Evolutionary conservation across 2,888 invertebrate species (phyloP).

Genomic region (Platycheirus rosarum): DNA sequence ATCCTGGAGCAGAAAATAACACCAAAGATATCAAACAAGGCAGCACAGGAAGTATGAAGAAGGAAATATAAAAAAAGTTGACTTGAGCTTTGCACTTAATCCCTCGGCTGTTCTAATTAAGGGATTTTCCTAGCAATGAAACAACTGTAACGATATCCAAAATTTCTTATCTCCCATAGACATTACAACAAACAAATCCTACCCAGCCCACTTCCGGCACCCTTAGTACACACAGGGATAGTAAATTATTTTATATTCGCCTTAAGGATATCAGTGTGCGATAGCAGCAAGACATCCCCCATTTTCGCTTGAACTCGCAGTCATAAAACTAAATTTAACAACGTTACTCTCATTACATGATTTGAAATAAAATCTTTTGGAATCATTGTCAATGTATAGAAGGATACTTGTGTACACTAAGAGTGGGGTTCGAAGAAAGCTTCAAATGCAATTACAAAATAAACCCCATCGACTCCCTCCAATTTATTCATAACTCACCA

Average conservation of each 20-base stretch:
- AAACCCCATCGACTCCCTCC: slow-evolving; percentile 27
- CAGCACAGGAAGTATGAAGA: background rate
- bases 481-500: slow-evolving; percentile 58
- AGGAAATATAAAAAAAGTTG: slow-evolving; percentile 34
- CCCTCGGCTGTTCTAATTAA: slow-evolving; percentile 70
- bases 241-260: slow-evolving; percentile 38
- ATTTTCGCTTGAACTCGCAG: slow-evolving; percentile 9
- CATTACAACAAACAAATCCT: slow-evolving; percentile 46
- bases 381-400: slow-evolving; percentile 34
- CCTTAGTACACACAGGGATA: slow-evolving; percentile 7
- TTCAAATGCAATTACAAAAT: slow-evolving; percentile 68
- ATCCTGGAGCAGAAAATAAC: background rate
- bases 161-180: slow-evolving; percentile 62
- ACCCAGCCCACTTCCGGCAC: background rate
- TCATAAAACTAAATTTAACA: slow-evolving; percentile 69
- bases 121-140: slow-evolving; percentile 71
- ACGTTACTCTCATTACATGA: slow-evolving; percentile 58
- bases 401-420: background rate
- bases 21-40: background rate
- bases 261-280: slow-evolving; percentile 17
- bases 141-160: slow-evolving; percentile 68
- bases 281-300: background rate
- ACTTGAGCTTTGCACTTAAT: slow-evolving; percentile 68
- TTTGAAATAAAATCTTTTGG: slow-evolving; percentile 53
- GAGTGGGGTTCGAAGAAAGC: background rate